Base-by-base conservation (phyloP, 1,140 invertebrate species). In the Venturia canescens region DNA sequence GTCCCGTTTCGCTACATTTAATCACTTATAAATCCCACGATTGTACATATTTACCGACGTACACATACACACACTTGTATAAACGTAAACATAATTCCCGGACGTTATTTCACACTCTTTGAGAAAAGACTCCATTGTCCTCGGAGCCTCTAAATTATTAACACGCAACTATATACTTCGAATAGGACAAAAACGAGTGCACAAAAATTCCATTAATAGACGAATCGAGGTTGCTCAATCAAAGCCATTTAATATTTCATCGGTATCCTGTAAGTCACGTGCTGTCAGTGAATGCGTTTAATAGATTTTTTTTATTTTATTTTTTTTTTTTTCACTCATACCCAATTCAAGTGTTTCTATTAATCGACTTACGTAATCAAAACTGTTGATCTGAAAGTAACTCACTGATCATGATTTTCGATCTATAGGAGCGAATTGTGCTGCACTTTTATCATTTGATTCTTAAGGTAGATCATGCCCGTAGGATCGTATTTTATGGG, bases 21-120 rank as follows among this genome's bases (percentile, higher is more conserved):
- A 50, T 74, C 48, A 48, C 16, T 74, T 31, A 57, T 74, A 74
- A 74, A 74, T 74, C 70, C 71, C 38, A 74, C 44, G 44, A 74
- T 74, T 74, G 15, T 57, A 23, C 48, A 74, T 74, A 74, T 44
- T 44, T n/a, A n/a, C n/a, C n/a, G n/a, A 44, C 38, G 38, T 11
- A 44, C 13, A 44, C 13, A 34, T 34, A 34, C 3, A 34, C 7
- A 34, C 7, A 34, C 7, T 3, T 34, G 7, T 34, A 34, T 34
- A 44, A 44, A 44, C 57, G 15, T 74, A 23, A 48, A 74, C 53
- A 57, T 71, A 48, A 71, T 71, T 48, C 69, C 69, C 69, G 69
- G 69, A 71, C 69, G 69, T 71, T 71, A 71, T 71, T 71, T 71
- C 38, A 29, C 31, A 26, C 23, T 63, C n/a, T 63, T 11, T 13